phyloP scores from a whole-genome alignment of 2,888 invertebrate genomes.

The Myopa tessellatipennis region DNA sequence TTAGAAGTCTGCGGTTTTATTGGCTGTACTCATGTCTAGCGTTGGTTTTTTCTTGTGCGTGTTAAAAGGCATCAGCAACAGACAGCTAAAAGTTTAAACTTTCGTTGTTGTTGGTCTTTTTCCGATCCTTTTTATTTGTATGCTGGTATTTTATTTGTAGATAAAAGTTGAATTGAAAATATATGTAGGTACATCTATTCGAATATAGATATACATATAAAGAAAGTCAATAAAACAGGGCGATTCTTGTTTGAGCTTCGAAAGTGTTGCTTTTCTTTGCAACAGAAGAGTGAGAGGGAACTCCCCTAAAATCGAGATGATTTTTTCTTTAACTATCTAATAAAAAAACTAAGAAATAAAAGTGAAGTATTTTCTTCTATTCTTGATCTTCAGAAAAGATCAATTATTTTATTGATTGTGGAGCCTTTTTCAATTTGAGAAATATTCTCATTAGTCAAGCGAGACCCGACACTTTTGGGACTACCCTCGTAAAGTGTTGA shows the following conservation, averaged over 20 bases:
- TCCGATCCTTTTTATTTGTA: not conserved
- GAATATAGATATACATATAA: too few relatives aligned
- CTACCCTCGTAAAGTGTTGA: too few relatives aligned
- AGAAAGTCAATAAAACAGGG: not conserved
- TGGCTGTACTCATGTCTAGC: slow-evolving; percentile 11
- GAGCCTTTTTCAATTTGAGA: too few relatives aligned
- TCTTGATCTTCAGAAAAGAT: too few relatives aligned
- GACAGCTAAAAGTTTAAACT: slow-evolving; percentile 9
- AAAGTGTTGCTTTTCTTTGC: not conserved
- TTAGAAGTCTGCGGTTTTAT: slow-evolving; percentile 22
- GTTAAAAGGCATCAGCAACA: slow-evolving; percentile 15
- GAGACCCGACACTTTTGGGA: too few relatives aligned
- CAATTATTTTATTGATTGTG: too few relatives aligned
- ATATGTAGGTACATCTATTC: too few relatives aligned
- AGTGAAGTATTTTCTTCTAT: too few relatives aligned
- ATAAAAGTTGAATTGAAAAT: not conserved
- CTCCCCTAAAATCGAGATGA: too few relatives aligned
- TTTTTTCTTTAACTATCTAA: too few relatives aligned
- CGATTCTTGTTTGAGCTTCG: not conserved
- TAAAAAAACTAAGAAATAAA: too few relatives aligned
- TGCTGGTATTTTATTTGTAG: not conserved
- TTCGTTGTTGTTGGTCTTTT: not conserved
- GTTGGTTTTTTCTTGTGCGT: not conserved
- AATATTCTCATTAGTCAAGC: too few relatives aligned
- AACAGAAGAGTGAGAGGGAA: not conserved